Evolutionary conservation across 2,797 vertebrate genomes (phyloP), one percentile per base, ranked within the genome.

Genomic region (Bovichtus variegatus): DNA sequence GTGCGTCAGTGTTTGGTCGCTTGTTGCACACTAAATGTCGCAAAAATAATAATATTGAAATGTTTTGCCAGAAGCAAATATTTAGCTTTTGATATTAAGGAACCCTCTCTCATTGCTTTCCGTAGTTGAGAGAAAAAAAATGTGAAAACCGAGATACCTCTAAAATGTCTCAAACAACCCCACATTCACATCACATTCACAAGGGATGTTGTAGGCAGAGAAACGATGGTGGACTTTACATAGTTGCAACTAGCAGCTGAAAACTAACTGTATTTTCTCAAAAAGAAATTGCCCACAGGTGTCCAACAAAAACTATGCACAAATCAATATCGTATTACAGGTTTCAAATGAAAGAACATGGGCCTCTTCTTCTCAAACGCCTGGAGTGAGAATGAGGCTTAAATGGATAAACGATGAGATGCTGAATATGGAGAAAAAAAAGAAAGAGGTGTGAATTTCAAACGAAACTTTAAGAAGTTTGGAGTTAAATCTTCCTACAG

Each of bases 1-100:
- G 90, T 92, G 84, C 76, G 90, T 92, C 92, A 92, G 80, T 87
- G 71, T 76, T 47, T 21, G 47, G 74, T 74, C 21, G 54, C 62
- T 80, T 76, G 58, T 78, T 84, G 57, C 62, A 55, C 13, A 15
- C 16, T 9, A 57, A 38, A 11, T 27, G 0, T n/a, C n/a, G 29
- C 29, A 23, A n/a, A 23, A 6, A 9, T 4, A 10, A 10, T 3
- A 6, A 19, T 23, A 36, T 1, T 29, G 5, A 53, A 54, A 47
- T 15, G n/a, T 31, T 53, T 11, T 27, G 29, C 16, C 43, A 36
- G 21, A 64, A 49, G 8, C 8, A 60, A 13, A 4, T 15, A 0
- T 9, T 40, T 31, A 23, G 1, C 0, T 18, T 38, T 29, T 46
- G 3, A 11, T 41, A 8, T 4, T 4, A n/a, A 19, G 8, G 15